Evolutionary conservation across 1,140 invertebrate genomes (phyloP).

Genomic region (Calephelis nemesis): DNA sequence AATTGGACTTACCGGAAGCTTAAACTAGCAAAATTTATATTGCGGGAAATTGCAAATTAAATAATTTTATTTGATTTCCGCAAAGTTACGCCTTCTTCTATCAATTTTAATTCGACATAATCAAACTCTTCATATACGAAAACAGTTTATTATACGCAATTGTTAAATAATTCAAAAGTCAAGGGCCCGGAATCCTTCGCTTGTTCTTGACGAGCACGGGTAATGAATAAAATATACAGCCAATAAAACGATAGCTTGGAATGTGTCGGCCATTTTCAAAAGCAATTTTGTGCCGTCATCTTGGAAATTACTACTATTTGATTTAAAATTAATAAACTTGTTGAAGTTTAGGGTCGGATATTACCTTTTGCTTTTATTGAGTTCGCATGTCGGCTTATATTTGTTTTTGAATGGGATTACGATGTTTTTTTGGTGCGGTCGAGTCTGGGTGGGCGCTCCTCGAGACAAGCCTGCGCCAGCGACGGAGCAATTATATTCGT

Average conservation of each 20-base stretch:
- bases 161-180: constrained; percentile 36
- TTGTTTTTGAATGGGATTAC: constrained; percentile 71
- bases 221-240: constrained; percentile 46
- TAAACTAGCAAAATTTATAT: too few relatives aligned
- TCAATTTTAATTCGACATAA: too few relatives aligned
- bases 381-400: constrained; percentile 68
- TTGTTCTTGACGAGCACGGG: constrained; percentile 30
- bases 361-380: constrained; percentile 72
- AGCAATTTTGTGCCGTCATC: constrained; percentile 65
- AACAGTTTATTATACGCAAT: constrained; percentile 31
- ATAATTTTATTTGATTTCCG: too few relatives aligned
- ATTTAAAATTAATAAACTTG: constrained; percentile 77
- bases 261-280: constrained; percentile 68
- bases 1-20: too few relatives aligned
- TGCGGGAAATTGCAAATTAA: too few relatives aligned
- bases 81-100: too few relatives aligned
- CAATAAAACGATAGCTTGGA: constrained; percentile 67
- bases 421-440: constrained; percentile 56
- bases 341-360: constrained; percentile 71
- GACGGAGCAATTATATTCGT: constrained; percentile 55
- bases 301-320: constrained; percentile 75
- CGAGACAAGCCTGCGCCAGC: constrained; percentile 69
- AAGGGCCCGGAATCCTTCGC: constrained; percentile 28
- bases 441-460: constrained; percentile 64
- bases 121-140: background rate